phyloP scores from a whole-genome alignment of 2,797 vertebrate genomes.

The Cheirogaleus major region DNA sequence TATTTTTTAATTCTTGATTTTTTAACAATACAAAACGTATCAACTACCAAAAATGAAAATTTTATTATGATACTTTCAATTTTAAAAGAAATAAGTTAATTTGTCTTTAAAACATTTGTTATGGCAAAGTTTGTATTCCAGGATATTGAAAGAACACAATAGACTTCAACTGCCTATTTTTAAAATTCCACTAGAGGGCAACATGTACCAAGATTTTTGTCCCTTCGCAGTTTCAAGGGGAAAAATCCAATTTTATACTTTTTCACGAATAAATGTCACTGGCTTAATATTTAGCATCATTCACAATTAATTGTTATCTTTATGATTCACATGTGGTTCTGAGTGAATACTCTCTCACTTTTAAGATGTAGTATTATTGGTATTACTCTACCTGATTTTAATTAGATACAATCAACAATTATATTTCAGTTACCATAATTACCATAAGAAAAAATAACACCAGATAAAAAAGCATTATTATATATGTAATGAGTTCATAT shows the following conservation, averaged over 20 bases:
- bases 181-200: conserved; percentile 86
- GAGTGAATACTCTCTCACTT: not conserved
- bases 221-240: not conserved
- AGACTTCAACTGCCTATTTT: conserved; percentile 5
- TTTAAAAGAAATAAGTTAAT: conserved; percentile 35
- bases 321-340: conserved; percentile 70
- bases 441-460: conserved; percentile 11
- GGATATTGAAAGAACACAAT: not conserved
- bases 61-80: not conserved
- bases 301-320: conserved; percentile 80
- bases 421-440: conserved; percentile 69
- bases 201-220: conserved; percentile 72
- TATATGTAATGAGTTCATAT: not conserved
- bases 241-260: not conserved
- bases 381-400: conserved; percentile 37
- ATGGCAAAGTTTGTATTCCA: not conserved
- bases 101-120: conserved; percentile 34
- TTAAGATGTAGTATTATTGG: not conserved
- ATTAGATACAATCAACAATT: conserved; percentile 75
- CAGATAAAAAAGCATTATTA: conserved; percentile 44
- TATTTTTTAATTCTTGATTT: not conserved
- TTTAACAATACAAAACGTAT: not conserved
- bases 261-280: conserved; percentile 72
- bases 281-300: conserved; percentile 65
- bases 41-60: not conserved